Base-by-base conservation (phyloP, 1,140 invertebrate species). In the Cepaea nemoralis region DNA sequence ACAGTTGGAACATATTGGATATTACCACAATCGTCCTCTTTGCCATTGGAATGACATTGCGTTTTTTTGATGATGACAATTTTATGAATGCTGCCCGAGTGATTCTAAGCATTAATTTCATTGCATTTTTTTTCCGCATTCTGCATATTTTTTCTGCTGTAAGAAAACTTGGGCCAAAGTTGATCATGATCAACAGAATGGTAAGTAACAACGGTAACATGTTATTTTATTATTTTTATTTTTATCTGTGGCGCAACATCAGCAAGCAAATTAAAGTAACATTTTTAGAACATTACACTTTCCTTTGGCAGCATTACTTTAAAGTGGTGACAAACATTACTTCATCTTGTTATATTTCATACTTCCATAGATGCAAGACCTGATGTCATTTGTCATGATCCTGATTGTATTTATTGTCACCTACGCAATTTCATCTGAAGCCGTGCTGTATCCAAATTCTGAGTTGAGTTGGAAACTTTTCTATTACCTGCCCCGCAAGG, bases 331-430 rank as follows among this genome's bases (percentile, higher is more conserved):
- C n/a, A n/a, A n/a, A n/a, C n/a, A n/a, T n/a, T n/a, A n/a, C n/a
- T n/a, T n/a, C n/a, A n/a, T n/a, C n/a, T n/a, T n/a, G n/a, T n/a
- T n/a, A n/a, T n/a, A n/a, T n/a, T n/a, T n/a, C n/a, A n/a, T n/a
- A n/a, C n/a, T n/a, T n/a, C n/a, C n/a, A 24, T n/a, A 93, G 92
- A 86, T 92, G 27, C 84, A 88, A 45, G 92, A 93, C 83, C 83
- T 93, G 78, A 83, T 90, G 75, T 91, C 89, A 70, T 93, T 93
- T 84, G 88, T 93, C 74, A 86, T 92, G 24, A 92, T 93, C 31
- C 84, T 93, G 71, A 84, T 92, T 82, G 91, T 93, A 27, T 92
- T 92, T 84, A 91, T 92, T n/a, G 82, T 90, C 12, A 89, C 91
- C 0, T 93, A 92, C 83, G 92, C 91, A 1, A 88, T 93, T 16